phyloP scores from a whole-genome alignment of 2,113 vertebrate genomes.

The Eurystomus gularis region DNA sequence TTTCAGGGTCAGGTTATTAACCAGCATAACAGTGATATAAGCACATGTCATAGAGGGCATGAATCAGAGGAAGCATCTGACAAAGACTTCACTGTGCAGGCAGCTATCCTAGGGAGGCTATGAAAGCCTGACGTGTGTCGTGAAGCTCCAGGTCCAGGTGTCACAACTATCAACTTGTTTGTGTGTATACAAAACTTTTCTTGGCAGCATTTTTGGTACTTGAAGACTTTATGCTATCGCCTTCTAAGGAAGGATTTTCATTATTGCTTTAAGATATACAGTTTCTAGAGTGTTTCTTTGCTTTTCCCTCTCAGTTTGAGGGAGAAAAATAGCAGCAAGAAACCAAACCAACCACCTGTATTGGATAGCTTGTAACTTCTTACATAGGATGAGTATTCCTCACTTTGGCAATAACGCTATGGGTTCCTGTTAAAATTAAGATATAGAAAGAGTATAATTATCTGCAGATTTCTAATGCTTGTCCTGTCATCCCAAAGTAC shows the following conservation, averaged over 20 bases:
- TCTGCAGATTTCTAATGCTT: neutral
- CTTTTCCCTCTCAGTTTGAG: neutral
- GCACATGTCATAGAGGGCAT: neutral
- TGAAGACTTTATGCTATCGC: neutral
- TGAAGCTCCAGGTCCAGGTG: neutral
- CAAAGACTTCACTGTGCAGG: slow-evolving; percentile 29
- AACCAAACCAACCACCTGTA: neutral
- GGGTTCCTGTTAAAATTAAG: neutral
- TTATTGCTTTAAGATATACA: neutral
- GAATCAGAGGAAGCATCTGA: slow-evolving; percentile 48
- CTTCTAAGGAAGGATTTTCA: neutral
- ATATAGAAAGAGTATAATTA: neutral
- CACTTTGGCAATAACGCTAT: neutral
- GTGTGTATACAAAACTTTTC: neutral
- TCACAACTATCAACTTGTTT: neutral
- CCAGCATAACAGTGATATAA: slow-evolving; percentile 39
- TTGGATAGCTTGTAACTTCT: neutral
- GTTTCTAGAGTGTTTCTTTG: slow-evolving; percentile 12
- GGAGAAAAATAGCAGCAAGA: neutral
- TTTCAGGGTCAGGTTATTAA: slow-evolving; percentile 69
- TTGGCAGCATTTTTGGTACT: neutral
- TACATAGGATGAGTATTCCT: neutral
- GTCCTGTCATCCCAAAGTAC: neutral
- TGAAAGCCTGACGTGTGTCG: neutral
- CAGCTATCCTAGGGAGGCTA: slow-evolving; percentile 11